phyloP scores from a whole-genome alignment of 2,113 vertebrate species.

The Naja naja region DNA sequence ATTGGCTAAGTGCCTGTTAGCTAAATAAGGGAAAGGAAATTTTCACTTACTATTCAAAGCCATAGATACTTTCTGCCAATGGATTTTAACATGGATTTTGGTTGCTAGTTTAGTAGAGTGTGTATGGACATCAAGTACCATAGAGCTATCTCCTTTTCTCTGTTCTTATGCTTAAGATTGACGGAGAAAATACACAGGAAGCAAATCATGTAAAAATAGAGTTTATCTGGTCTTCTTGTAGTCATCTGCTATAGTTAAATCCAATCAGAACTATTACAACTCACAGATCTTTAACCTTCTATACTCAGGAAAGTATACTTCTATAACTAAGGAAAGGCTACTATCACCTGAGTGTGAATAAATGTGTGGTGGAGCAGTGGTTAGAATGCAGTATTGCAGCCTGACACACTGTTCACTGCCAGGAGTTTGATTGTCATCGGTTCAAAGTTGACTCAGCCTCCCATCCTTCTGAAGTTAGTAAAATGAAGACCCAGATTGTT shows the following conservation, averaged over 20 bases:
- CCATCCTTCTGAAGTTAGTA: neutral
- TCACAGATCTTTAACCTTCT: fast-evolving
- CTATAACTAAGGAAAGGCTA: neutral
- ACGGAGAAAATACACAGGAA: neutral
- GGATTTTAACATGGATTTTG: conserved; percentile 52
- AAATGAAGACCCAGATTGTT: too few relatives aligned
- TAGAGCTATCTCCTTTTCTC: neutral
- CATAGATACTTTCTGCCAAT: conserved; percentile 47
- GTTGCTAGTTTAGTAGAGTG: conserved; percentile 36
- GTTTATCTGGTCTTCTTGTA: neutral
- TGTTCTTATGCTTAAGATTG: neutral
- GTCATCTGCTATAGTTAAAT: neutral
- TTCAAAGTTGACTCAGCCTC: neutral
- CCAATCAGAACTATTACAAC: neutral
- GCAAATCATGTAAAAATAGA: neutral
- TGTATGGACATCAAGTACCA: neutral
- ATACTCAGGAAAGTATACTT: too few relatives aligned
- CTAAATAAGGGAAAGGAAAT: conserved; percentile 49
- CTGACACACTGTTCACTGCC: neutral
- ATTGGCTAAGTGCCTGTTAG: conserved; percentile 66
- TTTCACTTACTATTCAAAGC: conserved; percentile 56
- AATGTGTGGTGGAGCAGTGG: neutral
- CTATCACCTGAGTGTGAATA: neutral
- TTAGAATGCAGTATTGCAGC: neutral
- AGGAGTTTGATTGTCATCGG: neutral